Conservation (phyloP, 1,140 invertebrate species). For the Gonatopus flavifemur region DNA sequence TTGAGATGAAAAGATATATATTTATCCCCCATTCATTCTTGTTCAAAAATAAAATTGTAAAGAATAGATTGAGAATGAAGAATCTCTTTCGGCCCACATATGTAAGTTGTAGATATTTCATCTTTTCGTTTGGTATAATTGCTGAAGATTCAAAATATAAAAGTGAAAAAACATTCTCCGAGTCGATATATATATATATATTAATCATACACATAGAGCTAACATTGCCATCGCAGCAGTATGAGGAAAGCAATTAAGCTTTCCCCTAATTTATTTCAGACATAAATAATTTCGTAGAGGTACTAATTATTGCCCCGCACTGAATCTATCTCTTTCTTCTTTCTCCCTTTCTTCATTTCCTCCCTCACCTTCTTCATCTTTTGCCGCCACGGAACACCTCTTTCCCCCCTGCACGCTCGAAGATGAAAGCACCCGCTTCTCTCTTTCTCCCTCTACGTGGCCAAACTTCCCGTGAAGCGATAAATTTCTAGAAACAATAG, state of each 20-base stretch:
- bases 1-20: too few relatives aligned
- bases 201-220: background rate
- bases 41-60: too few relatives aligned
- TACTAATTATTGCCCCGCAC: slow-evolving; percentile 48
- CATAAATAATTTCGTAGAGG: slow-evolving; percentile 55
- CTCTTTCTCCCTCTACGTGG: too few relatives aligned
- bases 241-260: slow-evolving; percentile 49
- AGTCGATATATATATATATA: background rate
- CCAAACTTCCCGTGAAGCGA: slow-evolving; percentile 54
- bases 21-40: too few relatives aligned
- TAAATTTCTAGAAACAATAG: slow-evolving; percentile 57
- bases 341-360: slow-evolving; percentile 4
- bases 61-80: too few relatives aligned
- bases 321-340: slow-evolving; percentile 32
- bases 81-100: too few relatives aligned
- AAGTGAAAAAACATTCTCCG: too few relatives aligned
- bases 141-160: too few relatives aligned
- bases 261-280: slow-evolving; percentile 50
- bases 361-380: background rate
- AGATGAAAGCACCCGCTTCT: slow-evolving; percentile 52
- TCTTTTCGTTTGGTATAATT: too few relatives aligned
- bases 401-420: slow-evolving; percentile 7
- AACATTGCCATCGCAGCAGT: background rate
- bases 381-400: background rate
- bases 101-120: too few relatives aligned